Conservation (phyloP, 2,888 invertebrate genomes). For the Dryocosmus kuriphilus region DNA sequence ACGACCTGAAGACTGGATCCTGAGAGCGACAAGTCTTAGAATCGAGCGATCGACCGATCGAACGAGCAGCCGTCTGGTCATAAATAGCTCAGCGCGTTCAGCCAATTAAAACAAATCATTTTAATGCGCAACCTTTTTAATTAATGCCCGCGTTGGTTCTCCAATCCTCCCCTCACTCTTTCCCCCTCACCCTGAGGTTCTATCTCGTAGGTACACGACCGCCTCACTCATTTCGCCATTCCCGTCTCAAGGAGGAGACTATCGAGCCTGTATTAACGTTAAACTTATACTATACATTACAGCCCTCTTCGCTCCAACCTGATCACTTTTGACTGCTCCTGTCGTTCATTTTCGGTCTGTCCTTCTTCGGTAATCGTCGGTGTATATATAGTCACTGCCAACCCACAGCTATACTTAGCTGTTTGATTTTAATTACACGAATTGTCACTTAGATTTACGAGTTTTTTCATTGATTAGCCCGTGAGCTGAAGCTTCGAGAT, state of each 20-base stretch:
- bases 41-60: conserved; percentile 56
- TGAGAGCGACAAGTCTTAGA: conserved; percentile 45
- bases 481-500: conserved; percentile 53
- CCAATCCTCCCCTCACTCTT: conserved; percentile 65
- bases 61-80: conserved; percentile 73
- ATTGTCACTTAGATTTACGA: conserved; percentile 68
- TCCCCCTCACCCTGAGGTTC: conserved; percentile 49
- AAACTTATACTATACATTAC: conserved; percentile 57
- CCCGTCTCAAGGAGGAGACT: conserved; percentile 46
- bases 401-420: conserved; percentile 59
- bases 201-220: conserved; percentile 54
- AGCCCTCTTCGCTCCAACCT: conserved; percentile 50
- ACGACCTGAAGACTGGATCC: conserved; percentile 16
- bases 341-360: conserved; percentile 44
- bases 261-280: conserved; percentile 58
- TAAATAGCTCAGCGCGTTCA: conserved; percentile 77
- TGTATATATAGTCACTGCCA: conserved; percentile 34
- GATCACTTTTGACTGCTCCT: conserved; percentile 35
- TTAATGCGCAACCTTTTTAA: conserved; percentile 78
- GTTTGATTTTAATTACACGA: conserved; percentile 69
- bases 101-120: conserved; percentile 78
- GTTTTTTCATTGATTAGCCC: conserved; percentile 59
- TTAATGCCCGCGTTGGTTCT: conserved; percentile 76
- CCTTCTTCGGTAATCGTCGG: conserved; percentile 36
- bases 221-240: conserved; percentile 54